These are phyloP conservation scores for Strix uralensis DNA, from an alignment of 2,113 vertebrate species.

Conservation along the genomic window DNA sequence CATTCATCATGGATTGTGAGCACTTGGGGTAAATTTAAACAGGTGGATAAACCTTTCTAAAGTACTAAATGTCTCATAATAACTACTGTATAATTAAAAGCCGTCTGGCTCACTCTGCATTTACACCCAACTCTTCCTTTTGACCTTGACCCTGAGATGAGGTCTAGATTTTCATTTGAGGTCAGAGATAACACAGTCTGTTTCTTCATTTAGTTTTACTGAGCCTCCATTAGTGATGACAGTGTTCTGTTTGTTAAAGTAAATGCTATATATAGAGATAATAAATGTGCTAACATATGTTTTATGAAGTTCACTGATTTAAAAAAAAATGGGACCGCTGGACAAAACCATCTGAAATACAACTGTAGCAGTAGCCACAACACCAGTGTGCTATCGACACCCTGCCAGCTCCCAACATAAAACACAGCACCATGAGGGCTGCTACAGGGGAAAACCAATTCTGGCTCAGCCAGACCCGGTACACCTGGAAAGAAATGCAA, in stretches of 20 bases:
- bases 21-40: constrained; percentile 17
- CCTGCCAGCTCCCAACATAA: too few relatives aligned
- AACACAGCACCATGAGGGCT: too few relatives aligned
- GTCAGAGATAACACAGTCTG: constrained; percentile 52
- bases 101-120: constrained; percentile 16
- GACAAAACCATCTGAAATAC: not conserved
- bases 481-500: not conserved
- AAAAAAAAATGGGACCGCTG: not conserved
- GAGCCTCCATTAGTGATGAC: constrained; percentile 31
- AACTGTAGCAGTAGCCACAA: not conserved
- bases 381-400: too few relatives aligned
- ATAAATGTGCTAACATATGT: not conserved
- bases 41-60: constrained; percentile 38
- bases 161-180: constrained; percentile 60
- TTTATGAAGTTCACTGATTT: not conserved
- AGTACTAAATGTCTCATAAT: constrained; percentile 10
- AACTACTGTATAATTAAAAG: constrained; percentile 33
- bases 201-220: not conserved
- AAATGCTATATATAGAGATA: not conserved
- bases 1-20: not conserved
- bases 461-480: too few relatives aligned
- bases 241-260: constrained; percentile 36
- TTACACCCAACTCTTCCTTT: constrained; percentile 12
- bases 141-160: constrained; percentile 64
- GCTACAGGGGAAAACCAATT: too few relatives aligned